Evolutionary conservation across 2,797 vertebrate genomes (phyloP).

Genomic region (Sebastes vulpes): DNA sequence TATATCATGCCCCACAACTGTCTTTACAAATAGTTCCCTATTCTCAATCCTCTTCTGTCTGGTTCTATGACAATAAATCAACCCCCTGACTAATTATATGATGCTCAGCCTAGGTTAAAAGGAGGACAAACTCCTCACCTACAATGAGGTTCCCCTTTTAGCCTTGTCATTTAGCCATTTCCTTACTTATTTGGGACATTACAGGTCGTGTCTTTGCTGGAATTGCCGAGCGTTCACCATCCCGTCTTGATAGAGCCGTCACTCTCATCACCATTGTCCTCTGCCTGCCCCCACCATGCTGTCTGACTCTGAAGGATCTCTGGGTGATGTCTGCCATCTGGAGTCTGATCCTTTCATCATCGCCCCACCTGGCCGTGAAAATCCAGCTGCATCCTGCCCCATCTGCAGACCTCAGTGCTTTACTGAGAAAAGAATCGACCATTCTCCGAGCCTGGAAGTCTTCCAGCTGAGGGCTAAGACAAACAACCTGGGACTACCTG

Average conservation of each 20-base stretch:
- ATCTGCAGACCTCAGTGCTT: constrained; percentile 38
- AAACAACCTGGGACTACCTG: background rate
- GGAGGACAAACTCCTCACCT: background rate
- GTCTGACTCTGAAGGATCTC: constrained; percentile 52
- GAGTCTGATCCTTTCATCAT: constrained; percentile 65
- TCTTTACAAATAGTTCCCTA: background rate
- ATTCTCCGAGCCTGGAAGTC: constrained; percentile 13
- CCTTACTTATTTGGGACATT: background rate
- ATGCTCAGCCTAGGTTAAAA: constrained; percentile 6
- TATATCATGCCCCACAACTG: background rate
- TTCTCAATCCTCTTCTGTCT: background rate
- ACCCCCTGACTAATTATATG: background rate
- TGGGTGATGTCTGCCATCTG: constrained; percentile 69
- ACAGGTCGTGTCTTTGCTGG: background rate
- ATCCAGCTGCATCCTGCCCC: constrained; percentile 50
- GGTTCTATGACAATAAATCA: background rate
- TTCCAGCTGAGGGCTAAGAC: constrained; percentile 6
- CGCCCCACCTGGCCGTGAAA: constrained; percentile 54
- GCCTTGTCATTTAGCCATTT: background rate
- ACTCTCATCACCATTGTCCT: constrained; percentile 42
- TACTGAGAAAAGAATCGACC: constrained; percentile 16
- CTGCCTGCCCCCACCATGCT: constrained; percentile 33
- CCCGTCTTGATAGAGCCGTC: constrained; percentile 41
- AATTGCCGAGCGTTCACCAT: background rate
- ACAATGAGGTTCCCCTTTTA: background rate